A percentile compares a stretch with the other conserved stretches of the same genome.
Conservation (phyloP, 1,140 invertebrate genomes). For the Phymastichus coffea region DNA sequence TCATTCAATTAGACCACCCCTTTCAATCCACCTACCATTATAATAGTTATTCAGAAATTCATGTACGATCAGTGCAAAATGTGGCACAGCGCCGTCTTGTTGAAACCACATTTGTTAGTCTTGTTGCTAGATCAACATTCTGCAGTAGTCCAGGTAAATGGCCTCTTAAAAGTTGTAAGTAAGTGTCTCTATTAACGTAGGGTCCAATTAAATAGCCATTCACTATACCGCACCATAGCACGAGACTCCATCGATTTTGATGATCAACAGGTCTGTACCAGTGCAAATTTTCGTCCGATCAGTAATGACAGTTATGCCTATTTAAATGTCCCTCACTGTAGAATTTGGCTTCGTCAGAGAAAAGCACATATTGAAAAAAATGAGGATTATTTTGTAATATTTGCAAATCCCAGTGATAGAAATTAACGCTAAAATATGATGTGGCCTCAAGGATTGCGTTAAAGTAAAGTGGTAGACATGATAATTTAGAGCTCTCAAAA, state of each 20-base stretch:
- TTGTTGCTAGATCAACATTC: background rate
- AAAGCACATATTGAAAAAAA: no score
- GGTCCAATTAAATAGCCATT: background rate
- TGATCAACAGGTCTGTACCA: no score
- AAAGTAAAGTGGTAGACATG: slow-evolving; percentile 7
- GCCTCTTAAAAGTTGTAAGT: background rate
- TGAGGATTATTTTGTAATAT: background rate
- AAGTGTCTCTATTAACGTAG: background rate
- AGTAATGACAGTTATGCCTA: no score
- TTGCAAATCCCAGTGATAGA: background rate
- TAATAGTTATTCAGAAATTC: background rate
- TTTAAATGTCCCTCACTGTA: no score
- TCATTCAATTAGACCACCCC: background rate
- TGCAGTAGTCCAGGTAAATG: background rate
- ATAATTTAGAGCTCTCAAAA: background rate
- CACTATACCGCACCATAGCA: background rate
- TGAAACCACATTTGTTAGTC: background rate
- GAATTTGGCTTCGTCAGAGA: no score
- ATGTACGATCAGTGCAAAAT: background rate
- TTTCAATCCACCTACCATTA: background rate
- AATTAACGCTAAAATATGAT: no score
- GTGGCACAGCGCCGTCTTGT: background rate
- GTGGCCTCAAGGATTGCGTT: background rate
- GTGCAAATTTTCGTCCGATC: no score
- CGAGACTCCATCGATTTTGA: background rate